These are phyloP conservation scores for Trinorchestia longiramus DNA, from an alignment of 1,140 invertebrate species.

Conservation along the genomic window DNA sequence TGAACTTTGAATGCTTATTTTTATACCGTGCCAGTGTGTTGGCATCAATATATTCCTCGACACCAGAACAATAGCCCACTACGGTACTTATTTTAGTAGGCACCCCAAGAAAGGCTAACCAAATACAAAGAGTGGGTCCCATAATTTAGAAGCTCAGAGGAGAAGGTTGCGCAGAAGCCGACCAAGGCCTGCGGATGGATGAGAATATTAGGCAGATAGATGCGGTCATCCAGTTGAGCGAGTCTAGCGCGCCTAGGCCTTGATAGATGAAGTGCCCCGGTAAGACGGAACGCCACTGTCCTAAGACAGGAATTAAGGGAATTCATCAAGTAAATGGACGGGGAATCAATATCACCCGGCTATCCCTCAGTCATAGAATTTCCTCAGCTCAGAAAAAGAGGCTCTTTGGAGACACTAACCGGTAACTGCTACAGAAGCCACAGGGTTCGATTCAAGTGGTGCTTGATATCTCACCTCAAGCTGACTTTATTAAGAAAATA, in stretches of 20 bases:
- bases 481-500: no score
- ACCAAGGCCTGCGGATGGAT: conserved; percentile 20
- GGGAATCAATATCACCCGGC: background rate
- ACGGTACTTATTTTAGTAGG: background rate
- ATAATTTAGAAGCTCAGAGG: background rate
- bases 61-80: background rate
- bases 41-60: background rate
- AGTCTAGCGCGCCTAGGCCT: background rate
- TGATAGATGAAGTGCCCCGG: conserved; percentile 20
- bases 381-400: background rate
- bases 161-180: background rate
- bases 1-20: background rate
- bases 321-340: conserved; percentile 29
- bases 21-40: background rate
- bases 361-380: background rate
- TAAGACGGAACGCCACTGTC: background rate
- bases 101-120: background rate
- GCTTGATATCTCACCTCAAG: background rate
- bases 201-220: conserved; percentile 46
- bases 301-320: conserved; percentile 9
- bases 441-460: background rate
- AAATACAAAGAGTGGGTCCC: background rate
- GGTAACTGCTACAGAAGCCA: background rate
- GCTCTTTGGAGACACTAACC: background rate
- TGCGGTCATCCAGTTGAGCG: conserved; percentile 7